These are phyloP conservation scores for Psittacula derbiana DNA, from an alignment of 2,797 vertebrate species.

Conservation along the genomic window DNA sequence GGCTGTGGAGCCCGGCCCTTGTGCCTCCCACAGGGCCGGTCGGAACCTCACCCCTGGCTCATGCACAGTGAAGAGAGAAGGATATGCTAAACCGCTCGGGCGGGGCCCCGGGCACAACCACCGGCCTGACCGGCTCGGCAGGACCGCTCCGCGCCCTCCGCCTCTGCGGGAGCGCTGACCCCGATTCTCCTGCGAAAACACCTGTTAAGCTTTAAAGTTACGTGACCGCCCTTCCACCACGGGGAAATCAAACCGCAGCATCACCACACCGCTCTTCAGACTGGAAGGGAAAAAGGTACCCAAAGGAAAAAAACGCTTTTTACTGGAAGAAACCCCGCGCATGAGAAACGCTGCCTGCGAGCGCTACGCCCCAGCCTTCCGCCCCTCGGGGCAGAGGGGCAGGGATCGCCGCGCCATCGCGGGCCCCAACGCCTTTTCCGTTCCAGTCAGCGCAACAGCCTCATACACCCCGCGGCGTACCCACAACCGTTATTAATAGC, in stretches of 20 bases:
- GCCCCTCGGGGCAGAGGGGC: not conserved
- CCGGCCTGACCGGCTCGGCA: not conserved
- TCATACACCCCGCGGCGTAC: not conserved
- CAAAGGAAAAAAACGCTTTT: not conserved
- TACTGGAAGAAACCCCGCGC: not conserved
- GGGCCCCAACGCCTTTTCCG: not conserved
- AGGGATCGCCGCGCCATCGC: not conserved
- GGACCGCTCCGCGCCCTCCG: not conserved
- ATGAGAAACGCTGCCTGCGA: not conserved
- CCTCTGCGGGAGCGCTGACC: not conserved
- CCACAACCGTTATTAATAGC: not conserved
- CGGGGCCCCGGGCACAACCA: not conserved
- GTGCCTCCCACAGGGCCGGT: not conserved
- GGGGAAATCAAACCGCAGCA: not conserved
- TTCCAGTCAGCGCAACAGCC: not conserved
- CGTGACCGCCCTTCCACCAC: not conserved
- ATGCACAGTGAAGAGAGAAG: not conserved
- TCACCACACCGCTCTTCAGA: not conserved
- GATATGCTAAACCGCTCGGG: not conserved
- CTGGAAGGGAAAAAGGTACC: not conserved
- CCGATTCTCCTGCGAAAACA: constrained; percentile 45
- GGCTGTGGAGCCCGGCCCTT: not conserved
- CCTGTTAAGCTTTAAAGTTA: constrained; percentile 68
- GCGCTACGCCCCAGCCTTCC: not conserved
- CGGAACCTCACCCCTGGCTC: not conserved